Percentiles rank a stretch among this genome's conserved stretches.
Conservation (phyloP, 30 jellyfish, hydroid and myxozoan genomes). For the Hydractinia echinata region DNA sequence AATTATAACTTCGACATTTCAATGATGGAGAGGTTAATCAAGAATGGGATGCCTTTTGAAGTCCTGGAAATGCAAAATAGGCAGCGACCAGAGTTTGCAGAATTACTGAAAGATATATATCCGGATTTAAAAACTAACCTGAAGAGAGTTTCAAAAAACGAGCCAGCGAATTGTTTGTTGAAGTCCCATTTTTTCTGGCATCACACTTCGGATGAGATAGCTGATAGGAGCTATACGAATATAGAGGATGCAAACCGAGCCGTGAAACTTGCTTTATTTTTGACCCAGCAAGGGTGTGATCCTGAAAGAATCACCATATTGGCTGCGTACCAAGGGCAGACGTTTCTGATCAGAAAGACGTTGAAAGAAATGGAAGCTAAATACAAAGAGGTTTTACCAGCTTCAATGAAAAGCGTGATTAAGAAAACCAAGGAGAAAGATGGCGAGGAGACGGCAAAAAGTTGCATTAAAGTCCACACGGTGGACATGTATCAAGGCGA, state of each 20-base stretch:
- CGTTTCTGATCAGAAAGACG: constrained; percentile 37
- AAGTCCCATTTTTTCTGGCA: constrained; percentile 47
- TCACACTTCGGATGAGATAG: constrained; percentile 32
- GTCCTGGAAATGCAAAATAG: constrained; percentile 50
- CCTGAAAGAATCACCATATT: constrained; percentile 47
- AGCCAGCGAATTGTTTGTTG: constrained; percentile 37
- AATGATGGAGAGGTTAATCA: constrained; percentile 63
- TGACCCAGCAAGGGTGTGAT: constrained; percentile 43
- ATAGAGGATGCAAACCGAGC: constrained; percentile 58
- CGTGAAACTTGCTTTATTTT: constrained; percentile 37
- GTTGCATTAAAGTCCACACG: constrained; percentile 38
- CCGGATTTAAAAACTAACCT: constrained; percentile 42
- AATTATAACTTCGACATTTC: constrained; percentile 60
- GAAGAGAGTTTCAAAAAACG: constrained; percentile 33
- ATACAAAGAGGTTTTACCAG: background rate
- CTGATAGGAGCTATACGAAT: constrained; percentile 41
- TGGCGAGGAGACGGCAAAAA: background rate
- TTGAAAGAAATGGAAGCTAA: constrained; percentile 6
- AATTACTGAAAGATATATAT: constrained; percentile 48
- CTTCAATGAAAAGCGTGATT: constrained; percentile 11
- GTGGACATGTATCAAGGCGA: constrained; percentile 74
- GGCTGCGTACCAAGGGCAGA: constrained; percentile 63
- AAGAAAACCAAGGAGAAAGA: background rate
- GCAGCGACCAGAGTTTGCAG: constrained; percentile 64
- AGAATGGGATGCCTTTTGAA: constrained; percentile 25